These are phyloP conservation scores for Drosophila histrio DNA, from an alignment of 2,888 invertebrate species.

Conservation along the genomic window DNA sequence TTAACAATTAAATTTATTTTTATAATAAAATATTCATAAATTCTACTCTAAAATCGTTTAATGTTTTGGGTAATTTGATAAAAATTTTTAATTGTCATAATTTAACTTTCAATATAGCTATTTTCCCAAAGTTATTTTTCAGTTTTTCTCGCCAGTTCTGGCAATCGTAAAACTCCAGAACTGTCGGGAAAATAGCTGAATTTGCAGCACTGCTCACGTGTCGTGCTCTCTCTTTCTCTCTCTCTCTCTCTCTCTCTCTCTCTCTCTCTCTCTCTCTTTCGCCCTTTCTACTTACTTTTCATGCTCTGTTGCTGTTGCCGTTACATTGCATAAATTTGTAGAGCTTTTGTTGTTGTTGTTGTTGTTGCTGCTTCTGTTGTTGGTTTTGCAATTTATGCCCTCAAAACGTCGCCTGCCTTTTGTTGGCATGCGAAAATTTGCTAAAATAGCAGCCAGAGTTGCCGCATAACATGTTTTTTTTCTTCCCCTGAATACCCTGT, in stretches of 20 bases:
- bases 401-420: constrained; percentile 61
- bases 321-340: constrained; percentile 76
- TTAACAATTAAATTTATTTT: no score
- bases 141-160: no score
- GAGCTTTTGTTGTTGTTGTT: constrained; percentile 50
- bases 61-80: no score
- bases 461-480: constrained; percentile 46
- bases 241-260: not conserved
- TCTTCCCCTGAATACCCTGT: no score
- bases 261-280: not conserved
- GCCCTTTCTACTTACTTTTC: constrained; percentile 26
- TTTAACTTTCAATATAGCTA: no score
- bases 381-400: constrained; percentile 73
- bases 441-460: constrained; percentile 68
- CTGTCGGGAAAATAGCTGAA: no score
- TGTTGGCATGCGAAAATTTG: constrained; percentile 73
- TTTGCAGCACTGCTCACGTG: no score
- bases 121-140: no score
- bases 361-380: constrained; percentile 30
- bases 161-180: no score
- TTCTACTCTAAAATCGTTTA: no score
- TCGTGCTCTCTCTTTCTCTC: constrained; percentile 33
- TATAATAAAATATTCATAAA: no score
- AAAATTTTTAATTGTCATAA: no score
- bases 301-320: constrained; percentile 35